These are phyloP conservation scores for Ichneumon xanthorius DNA, from an alignment of 2,888 invertebrate species.

Conservation along the genomic window DNA sequence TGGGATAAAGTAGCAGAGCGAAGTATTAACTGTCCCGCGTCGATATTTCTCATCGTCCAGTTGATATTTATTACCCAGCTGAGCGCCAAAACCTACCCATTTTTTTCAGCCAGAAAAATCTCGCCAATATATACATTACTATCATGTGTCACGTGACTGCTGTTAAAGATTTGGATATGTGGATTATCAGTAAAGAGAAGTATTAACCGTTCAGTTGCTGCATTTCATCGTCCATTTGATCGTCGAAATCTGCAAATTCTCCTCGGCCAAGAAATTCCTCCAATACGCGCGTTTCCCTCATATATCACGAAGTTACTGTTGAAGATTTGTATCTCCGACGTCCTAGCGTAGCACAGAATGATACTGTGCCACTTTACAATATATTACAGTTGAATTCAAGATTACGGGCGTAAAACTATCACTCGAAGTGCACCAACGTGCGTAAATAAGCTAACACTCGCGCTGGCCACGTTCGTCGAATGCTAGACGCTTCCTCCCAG, in stretches of 20 bases:
- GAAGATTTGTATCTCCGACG: not conserved
- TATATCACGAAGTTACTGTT: not conserved
- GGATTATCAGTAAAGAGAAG: not conserved
- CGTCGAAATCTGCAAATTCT: not conserved
- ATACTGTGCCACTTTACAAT: not conserved
- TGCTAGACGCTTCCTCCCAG: not conserved
- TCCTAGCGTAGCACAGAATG: not conserved
- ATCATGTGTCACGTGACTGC: too few relatives aligned
- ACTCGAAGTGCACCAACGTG: not conserved
- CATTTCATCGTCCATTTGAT: not conserved
- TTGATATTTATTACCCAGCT: too few relatives aligned
- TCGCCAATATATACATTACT: too few relatives aligned
- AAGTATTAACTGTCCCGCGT: too few relatives aligned
- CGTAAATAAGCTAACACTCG: not conserved
- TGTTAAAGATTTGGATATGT: too few relatives aligned
- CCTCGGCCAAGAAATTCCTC: not conserved
- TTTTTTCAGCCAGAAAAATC: too few relatives aligned
- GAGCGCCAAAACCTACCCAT: too few relatives aligned
- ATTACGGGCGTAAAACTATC: not conserved
- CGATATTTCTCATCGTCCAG: too few relatives aligned
- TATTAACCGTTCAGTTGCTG: not conserved
- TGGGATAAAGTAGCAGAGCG: too few relatives aligned
- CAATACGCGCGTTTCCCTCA: not conserved
- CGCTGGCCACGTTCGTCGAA: not conserved
- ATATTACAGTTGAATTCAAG: not conserved